A percentile compares a stretch with the other conserved stretches of the same genome.
Evolutionary conservation across 2,888 invertebrate genomes (phyloP).

Genomic region (Drosophila anceps): DNA sequence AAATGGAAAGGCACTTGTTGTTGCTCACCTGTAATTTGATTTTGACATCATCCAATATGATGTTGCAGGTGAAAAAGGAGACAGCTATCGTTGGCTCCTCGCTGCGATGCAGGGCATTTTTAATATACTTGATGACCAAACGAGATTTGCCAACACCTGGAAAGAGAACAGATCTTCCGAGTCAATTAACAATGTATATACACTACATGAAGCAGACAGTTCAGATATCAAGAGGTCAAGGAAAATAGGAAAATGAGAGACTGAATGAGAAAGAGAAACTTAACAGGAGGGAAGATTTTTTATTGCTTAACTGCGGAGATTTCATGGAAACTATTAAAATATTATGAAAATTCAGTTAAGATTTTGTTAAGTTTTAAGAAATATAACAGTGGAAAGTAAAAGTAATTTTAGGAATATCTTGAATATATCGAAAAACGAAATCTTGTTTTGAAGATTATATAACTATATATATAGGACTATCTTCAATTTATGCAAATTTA

Average conservation of each 20-base stretch:
- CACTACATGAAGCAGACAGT: background rate
- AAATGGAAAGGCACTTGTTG: constrained; percentile 15
- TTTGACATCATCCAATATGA: constrained; percentile 89
- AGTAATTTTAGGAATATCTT: too few relatives aligned
- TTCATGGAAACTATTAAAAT: too few relatives aligned
- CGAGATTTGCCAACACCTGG: constrained; percentile 96
- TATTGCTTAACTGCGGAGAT: background rate
- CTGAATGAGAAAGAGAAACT: too few relatives aligned
- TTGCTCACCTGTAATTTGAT: constrained; percentile 91
- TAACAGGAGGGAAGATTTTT: too few relatives aligned
- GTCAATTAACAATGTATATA: background rate
- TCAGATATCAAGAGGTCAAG: background rate
- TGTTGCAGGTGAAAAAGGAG: constrained; percentile 94
- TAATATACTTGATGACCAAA: constrained; percentile 92
- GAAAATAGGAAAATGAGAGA: background rate
- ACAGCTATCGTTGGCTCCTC: constrained; percentile 95
- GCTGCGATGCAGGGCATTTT: constrained; percentile 91
- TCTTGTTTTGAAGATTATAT: too few relatives aligned
- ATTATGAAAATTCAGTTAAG: too few relatives aligned
- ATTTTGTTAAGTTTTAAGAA: too few relatives aligned
- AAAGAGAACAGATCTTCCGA: constrained; percentile 59
- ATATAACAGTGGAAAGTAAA: too few relatives aligned
- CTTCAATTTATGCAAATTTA: too few relatives aligned
- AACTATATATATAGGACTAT: too few relatives aligned
- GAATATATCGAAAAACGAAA: too few relatives aligned